Evolutionary conservation across 2,113 vertebrate genomes (phyloP).

Genomic region (Uria lomvia): DNA sequence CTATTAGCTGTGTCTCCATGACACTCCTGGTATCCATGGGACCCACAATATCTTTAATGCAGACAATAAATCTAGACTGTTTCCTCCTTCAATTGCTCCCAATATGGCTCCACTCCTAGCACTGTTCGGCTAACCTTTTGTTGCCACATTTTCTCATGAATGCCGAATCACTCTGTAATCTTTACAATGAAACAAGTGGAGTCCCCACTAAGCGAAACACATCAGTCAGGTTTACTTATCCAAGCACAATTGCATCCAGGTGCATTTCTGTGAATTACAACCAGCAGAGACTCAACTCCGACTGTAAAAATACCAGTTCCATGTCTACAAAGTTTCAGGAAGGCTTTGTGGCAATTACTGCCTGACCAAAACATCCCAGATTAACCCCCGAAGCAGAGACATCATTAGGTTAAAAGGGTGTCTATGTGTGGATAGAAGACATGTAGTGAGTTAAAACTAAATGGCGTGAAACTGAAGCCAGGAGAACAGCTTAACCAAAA

Average conservation of each 20-base stretch:
- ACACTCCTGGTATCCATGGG: constrained; percentile 73
- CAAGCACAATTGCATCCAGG: constrained; percentile 31
- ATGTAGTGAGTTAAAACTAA: not conserved
- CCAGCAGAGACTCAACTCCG: not conserved
- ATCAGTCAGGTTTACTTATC: constrained; percentile 48
- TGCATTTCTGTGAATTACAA: constrained; percentile 38
- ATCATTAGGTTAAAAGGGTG: not conserved
- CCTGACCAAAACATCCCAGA: not conserved
- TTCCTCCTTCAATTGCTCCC: constrained; percentile 75
- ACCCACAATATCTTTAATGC: constrained; percentile 76
- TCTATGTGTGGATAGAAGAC: rapidly evolving
- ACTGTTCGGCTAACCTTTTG: constrained; percentile 66
- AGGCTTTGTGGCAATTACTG: not conserved
- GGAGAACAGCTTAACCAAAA: not conserved
- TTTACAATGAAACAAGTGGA: constrained; percentile 38
- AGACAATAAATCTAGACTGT: constrained; percentile 75
- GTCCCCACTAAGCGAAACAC: constrained; percentile 45
- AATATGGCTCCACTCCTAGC: constrained; percentile 66
- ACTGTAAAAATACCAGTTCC: constrained; percentile 19
- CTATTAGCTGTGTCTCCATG: constrained; percentile 74
- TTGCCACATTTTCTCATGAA: constrained; percentile 67
- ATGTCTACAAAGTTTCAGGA: not conserved
- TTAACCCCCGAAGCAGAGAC: not conserved
- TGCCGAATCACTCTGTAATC: constrained; percentile 67
- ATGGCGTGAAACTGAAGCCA: not conserved